These are phyloP conservation scores for Mercenaria mercenaria DNA, from an alignment of 1,140 invertebrate genomes.

Conservation along the genomic window DNA sequence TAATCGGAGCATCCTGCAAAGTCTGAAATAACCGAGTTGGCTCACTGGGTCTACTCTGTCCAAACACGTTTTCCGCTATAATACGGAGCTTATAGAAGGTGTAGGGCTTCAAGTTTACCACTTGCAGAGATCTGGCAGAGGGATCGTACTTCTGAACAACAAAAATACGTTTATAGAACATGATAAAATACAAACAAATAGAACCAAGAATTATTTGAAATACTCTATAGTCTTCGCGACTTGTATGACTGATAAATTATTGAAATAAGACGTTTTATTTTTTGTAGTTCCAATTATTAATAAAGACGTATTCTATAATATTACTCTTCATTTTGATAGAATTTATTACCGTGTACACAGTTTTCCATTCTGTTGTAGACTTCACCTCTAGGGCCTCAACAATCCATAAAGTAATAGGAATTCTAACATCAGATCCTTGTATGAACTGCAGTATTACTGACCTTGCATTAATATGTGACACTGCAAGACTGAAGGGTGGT, in stretches of 20 bases:
- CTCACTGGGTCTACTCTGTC: slow-evolving; percentile 94
- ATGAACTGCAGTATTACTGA: slow-evolving; percentile 98
- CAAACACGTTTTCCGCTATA: slow-evolving; percentile 98
- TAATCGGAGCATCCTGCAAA: slow-evolving; percentile 96
- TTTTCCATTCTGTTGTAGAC: slow-evolving; percentile 37
- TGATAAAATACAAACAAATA: too few species aligned
- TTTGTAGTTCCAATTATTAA: too few species aligned
- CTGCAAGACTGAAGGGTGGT: slow-evolving; percentile 94
- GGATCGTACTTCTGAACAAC: slow-evolving; percentile 93
- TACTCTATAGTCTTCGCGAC: too few species aligned
- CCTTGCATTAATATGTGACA: slow-evolving; percentile 98
- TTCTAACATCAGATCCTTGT: slow-evolving; percentile 99
- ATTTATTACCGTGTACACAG: neutral
- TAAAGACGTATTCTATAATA: too few species aligned
- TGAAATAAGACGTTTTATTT: too few species aligned
- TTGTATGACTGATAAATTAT: too few species aligned
- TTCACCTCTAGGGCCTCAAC: slow-evolving; percentile 94
- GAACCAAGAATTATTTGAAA: too few species aligned
- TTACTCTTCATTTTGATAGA: too few species aligned
- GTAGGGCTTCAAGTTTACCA: slow-evolving; percentile 82
- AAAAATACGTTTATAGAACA: too few species aligned
- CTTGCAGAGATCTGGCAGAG: slow-evolving; percentile 77
- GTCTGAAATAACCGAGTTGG: slow-evolving; percentile 96
- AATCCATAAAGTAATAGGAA: slow-evolving; percentile 98
- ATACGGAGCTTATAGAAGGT: slow-evolving; percentile 93